Evolutionary conservation across 2,113 vertebrate species (phyloP), one percentile per base, ranked within the genome.

Genomic region (Neopipo cinnamomea): DNA sequence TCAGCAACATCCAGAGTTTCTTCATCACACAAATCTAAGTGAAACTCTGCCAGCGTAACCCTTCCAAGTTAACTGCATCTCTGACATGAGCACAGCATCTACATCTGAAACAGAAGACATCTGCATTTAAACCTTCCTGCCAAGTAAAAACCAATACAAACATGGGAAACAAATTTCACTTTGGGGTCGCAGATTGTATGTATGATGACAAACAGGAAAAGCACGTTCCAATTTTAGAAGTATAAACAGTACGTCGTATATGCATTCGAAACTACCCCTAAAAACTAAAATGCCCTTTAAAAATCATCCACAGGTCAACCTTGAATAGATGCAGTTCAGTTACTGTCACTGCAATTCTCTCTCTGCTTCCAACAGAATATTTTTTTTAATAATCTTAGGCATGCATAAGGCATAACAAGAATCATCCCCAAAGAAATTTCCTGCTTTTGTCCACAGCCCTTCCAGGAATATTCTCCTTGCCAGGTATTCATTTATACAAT

Each of bases 111-210:
- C 27, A 71, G 75, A 66, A 62, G 52, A 23, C 30, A 50, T 25
- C 16, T 28, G 28, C 88, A 94, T 53, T 55, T 39, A 78, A 85
- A 84, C 31, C 28, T 76, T 78, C 53, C 49, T 56, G 18, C 52
- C 39, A 76, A 7, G 9, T n/a, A 56, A 79, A 85, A 39, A 55
- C 4, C 1, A 18, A 25, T 17, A 42, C 6, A 30, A 25, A 47
- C 5, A 9, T 8, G 23, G 15, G 42, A 71, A 77, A 56, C 28
- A 59, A 53, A 23, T 81, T 85, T 87, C 88, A 82, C 42, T 37
- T 21, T 7, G 16, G 27, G 22, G 68, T 3, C 2, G 75, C 88
- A 24, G 7, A 56, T 2, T 22, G 21, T 22, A 61, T 0, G 0
- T 78, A 62, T 33, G 56, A 84, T 53, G 33, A 71, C 35, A 56